Evolutionary conservation across 2,113 vertebrate species (phyloP).

Genomic region (Oncorhynchus clarkii): DNA sequence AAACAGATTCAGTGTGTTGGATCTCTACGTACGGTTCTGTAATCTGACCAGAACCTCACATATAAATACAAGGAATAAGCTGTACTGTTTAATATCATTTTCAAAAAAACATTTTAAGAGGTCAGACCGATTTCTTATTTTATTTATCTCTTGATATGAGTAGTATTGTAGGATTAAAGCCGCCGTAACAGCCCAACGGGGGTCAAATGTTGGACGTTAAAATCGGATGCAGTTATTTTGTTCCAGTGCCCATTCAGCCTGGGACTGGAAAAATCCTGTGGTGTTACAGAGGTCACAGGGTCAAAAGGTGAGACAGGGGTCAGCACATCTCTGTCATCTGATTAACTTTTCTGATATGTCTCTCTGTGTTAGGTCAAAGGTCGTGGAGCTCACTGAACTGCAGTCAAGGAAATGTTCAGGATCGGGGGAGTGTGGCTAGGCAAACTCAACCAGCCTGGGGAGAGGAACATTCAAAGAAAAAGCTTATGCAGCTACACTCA

Average conservation of each 20-base stretch:
- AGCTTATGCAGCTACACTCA: background rate
- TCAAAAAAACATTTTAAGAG: background rate
- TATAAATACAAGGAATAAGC: background rate
- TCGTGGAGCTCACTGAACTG: background rate
- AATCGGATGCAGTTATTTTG: too few relatives aligned
- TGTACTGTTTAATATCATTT: background rate
- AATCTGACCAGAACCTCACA: background rate
- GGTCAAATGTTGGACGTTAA: too few relatives aligned
- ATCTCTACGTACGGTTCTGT: too few relatives aligned
- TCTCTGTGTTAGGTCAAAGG: background rate
- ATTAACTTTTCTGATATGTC: background rate
- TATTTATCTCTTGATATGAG: too few relatives aligned
- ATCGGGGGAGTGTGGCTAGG: background rate
- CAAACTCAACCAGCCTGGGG: background rate
- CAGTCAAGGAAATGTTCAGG: background rate
- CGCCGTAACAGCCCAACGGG: too few relatives aligned
- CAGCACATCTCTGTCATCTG: conserved; percentile 8
- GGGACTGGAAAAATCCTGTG: background rate
- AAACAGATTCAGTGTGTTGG: too few relatives aligned
- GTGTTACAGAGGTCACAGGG: background rate
- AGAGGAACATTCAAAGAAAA: background rate
- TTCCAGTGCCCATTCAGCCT: too few relatives aligned
- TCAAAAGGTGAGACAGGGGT: conserved; percentile 12
- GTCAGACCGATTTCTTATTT: background rate
- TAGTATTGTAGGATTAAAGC: too few relatives aligned